Percentiles rank a stretch among this genome's conserved stretches.
These are phyloP conservation scores for Hydractinia symbiolongicarpus DNA, from an alignment of 30 jellyfish, hydroid and myxozoan genomes.

Conservation along the genomic window DNA sequence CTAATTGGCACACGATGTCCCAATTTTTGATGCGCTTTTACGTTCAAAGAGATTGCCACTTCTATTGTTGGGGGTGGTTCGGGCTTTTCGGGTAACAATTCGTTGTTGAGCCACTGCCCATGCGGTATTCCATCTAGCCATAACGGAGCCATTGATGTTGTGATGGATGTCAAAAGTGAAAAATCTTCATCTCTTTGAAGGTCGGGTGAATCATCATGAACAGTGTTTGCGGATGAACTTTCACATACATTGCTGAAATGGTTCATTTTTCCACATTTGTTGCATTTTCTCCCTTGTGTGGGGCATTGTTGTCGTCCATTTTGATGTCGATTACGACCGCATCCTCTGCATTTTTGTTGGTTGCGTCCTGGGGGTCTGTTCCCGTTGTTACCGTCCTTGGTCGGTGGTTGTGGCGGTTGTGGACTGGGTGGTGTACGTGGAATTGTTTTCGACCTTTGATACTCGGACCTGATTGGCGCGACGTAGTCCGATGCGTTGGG, in stretches of 20 bases:
- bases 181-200: neutral
- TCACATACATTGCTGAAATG: neutral
- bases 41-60: neutral
- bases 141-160: neutral
- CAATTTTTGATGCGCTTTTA: neutral
- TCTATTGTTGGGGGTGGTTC: neutral
- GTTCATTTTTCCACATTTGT: conserved; percentile 11
- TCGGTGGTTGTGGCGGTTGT: too few species aligned
- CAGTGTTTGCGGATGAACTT: neutral
- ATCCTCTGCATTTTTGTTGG: conserved; percentile 8
- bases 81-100: neutral
- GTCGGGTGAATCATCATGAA: conserved; percentile 2
- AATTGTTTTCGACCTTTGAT: too few species aligned
- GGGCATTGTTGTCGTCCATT: conserved; percentile 16
- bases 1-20: neutral
- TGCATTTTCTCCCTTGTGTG: neutral
- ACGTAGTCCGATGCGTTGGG: too few species aligned
- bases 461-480: too few species aligned
- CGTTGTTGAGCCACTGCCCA: neutral
- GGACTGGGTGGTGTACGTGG: too few species aligned
- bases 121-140: conserved; percentile 20
- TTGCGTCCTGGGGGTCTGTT: too few species aligned
- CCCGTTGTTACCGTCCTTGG: too few species aligned
- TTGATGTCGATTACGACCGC: conserved; percentile 10
- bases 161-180: neutral